phyloP scores from a whole-genome alignment of 2,797 vertebrate species.

The Gymnothorax javanicus region DNA sequence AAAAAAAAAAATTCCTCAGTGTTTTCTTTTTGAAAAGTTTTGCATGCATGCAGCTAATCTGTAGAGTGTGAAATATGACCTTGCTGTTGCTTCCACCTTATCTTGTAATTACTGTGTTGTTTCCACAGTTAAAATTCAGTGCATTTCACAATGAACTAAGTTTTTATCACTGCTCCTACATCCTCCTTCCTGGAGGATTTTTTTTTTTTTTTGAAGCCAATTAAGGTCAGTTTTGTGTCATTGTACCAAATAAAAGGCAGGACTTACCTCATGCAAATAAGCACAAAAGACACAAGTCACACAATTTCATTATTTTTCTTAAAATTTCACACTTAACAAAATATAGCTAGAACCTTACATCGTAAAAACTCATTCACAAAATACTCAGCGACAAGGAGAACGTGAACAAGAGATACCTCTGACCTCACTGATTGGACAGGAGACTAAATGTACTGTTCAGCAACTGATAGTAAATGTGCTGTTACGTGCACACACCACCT shows the following conservation, averaged over 20 bases:
- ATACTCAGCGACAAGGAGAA: constrained; percentile 1
- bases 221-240: neutral
- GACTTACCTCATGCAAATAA: neutral
- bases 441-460: constrained; percentile 19
- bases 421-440: constrained; percentile 29
- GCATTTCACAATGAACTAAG: neutral
- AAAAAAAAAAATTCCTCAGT: too few relatives aligned
- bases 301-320: neutral
- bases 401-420: constrained; percentile 33
- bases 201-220: neutral
- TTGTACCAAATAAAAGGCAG: neutral
- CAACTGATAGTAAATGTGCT: constrained; percentile 15
- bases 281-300: neutral
- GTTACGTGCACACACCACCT: neutral
- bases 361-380: constrained; percentile 3
- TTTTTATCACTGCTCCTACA: neutral
- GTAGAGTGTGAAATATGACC: neutral
- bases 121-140: neutral
- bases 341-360: neutral
- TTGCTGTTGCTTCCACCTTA: neutral
- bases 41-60: neutral
- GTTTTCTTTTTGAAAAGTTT: neutral
- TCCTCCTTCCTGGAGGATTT: neutral
- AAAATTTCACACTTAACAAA: neutral
- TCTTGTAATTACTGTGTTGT: neutral